phyloP scores from a whole-genome alignment of 2,797 vertebrate genomes.

The Hydrophis major region DNA sequence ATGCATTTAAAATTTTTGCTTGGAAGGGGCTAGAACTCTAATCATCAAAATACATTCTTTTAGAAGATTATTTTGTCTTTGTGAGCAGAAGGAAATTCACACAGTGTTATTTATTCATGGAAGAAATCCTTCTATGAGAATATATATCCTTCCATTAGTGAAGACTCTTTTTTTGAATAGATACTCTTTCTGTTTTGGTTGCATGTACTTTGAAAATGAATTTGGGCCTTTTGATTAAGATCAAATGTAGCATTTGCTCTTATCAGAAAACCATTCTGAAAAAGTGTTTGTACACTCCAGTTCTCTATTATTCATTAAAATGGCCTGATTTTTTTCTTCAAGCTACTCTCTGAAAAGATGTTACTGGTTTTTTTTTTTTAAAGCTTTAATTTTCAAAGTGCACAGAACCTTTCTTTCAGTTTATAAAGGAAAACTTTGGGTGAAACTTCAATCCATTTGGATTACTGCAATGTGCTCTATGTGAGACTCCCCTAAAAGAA shows the following conservation, averaged over 20 bases:
- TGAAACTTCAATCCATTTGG: background rate
- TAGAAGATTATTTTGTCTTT: background rate
- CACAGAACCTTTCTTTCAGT: background rate
- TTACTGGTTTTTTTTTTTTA: background rate
- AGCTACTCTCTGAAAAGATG: background rate
- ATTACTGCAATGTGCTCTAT: background rate
- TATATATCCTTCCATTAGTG: background rate
- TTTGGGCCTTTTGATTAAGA: background rate
- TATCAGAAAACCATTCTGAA: background rate
- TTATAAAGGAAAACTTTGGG: background rate
- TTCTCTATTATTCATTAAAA: background rate
- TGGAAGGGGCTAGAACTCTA: background rate
- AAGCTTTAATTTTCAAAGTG: background rate
- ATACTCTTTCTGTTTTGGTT: background rate
- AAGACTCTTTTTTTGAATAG: background rate
- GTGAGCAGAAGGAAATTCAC: background rate
- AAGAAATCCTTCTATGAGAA: background rate
- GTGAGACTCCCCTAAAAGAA: background rate
- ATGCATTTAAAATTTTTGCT: constrained; percentile 31
- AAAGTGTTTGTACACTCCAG: background rate
- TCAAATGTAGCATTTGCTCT: background rate
- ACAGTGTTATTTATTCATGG: background rate
- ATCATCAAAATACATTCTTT: background rate
- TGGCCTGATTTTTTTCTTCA: background rate
- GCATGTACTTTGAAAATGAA: background rate